phyloP scores from a whole-genome alignment of 1,140 invertebrate species.

The Ostrea edulis region DNA sequence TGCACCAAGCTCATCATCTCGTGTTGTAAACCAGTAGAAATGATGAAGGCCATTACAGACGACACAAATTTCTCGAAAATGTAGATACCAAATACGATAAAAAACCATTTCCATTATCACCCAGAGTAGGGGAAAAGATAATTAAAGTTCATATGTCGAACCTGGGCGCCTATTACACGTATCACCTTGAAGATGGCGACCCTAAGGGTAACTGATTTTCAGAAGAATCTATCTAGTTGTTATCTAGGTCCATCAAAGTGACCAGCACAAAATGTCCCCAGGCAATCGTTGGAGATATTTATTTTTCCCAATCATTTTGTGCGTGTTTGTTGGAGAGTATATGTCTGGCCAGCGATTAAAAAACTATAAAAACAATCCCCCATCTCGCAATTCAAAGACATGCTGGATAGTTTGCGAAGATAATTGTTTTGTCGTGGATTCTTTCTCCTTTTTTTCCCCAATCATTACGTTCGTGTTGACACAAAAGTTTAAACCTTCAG shows the following conservation, averaged over 20 bases:
- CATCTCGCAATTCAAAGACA: slow-evolving; percentile 18
- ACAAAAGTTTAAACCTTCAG: background rate
- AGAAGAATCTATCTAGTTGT: slow-evolving; percentile 3
- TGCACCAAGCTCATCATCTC: background rate
- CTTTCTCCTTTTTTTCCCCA: background rate
- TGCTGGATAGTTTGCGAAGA: slow-evolving; percentile 3
- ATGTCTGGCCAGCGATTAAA: background rate
- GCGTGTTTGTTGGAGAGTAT: background rate
- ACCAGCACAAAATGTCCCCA: slow-evolving; percentile 20
- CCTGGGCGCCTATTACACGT: slow-evolving; percentile 13
- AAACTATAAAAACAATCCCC: slow-evolving; percentile 17
- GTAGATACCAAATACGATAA: slow-evolving; percentile 37
- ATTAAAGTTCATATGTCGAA: slow-evolving; percentile 33
- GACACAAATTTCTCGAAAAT: slow-evolving; percentile 12
- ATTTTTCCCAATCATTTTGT: slow-evolving; percentile 37
- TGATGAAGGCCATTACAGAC: background rate
- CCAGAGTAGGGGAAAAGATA: slow-evolving; percentile 10
- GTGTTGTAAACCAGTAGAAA: background rate
- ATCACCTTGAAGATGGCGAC: slow-evolving; percentile 27
- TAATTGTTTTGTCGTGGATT: slow-evolving; percentile 6
- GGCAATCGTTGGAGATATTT: slow-evolving; percentile 27
- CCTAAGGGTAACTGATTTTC: slow-evolving; percentile 8
- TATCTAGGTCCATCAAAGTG: slow-evolving; percentile 42
- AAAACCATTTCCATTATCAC: slow-evolving; percentile 29
- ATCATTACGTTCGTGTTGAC: slow-evolving; percentile 2